Evolutionary conservation across 2,888 invertebrate species (phyloP).

Genomic region (Ferdinandea cuprea): DNA sequence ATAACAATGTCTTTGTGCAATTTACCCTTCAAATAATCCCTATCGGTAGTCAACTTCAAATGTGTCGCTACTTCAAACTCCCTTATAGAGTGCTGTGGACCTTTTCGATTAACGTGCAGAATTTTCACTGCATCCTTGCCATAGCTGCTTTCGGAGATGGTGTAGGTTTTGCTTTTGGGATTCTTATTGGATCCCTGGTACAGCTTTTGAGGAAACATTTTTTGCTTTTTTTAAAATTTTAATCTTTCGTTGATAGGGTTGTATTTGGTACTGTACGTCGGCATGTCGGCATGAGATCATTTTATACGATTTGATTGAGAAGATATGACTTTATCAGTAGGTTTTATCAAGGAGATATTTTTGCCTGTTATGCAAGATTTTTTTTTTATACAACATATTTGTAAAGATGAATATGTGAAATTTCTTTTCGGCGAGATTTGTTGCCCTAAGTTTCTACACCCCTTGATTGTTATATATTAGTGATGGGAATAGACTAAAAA

Average conservation of each 20-base stretch:
- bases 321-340: constrained; percentile 51
- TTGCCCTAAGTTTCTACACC: too few relatives aligned
- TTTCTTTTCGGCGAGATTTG: too few relatives aligned
- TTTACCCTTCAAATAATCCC: constrained; percentile 87
- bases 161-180: constrained; percentile 70
- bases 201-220: constrained; percentile 56
- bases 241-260: constrained; percentile 1
- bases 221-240: neutral
- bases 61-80: constrained; percentile 90
- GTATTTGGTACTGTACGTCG: constrained; percentile 18
- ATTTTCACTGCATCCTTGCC: constrained; percentile 91
- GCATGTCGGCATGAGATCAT: constrained; percentile 1
- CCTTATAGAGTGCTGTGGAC: constrained; percentile 87
- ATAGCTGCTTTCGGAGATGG: constrained; percentile 80
- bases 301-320: constrained; percentile 55
- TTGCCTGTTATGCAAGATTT: too few relatives aligned
- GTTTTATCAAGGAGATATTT: neutral
- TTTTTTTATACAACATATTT: too few relatives aligned
- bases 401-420: too few relatives aligned
- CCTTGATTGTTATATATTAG: too few relatives aligned
- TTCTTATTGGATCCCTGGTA: constrained; percentile 17
- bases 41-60: constrained; percentile 87
- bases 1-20: neutral
- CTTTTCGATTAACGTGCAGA: constrained; percentile 88
- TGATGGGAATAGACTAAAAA: too few relatives aligned